Conservation (phyloP, 2,888 invertebrate genomes). For the Mythimna impura region DNA sequence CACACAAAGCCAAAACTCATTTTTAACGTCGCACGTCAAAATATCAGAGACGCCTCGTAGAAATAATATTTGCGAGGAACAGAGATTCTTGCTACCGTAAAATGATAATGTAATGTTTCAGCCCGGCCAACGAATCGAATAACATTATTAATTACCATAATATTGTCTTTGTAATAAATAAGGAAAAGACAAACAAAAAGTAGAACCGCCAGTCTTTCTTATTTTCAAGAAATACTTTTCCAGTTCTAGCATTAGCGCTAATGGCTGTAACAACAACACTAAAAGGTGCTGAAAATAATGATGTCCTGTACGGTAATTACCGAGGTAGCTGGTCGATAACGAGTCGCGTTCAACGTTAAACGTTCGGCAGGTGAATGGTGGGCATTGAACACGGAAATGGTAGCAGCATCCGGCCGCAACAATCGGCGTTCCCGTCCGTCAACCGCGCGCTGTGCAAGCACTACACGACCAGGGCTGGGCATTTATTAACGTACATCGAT, state of each 20-base stretch:
- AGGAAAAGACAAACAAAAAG: conserved; percentile 34
- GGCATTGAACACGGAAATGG: conserved; percentile 83
- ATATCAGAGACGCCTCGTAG: conserved; percentile 67
- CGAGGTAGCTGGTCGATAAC: conserved; percentile 73
- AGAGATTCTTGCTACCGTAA: conserved; percentile 53
- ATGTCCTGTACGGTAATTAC: conserved; percentile 71
- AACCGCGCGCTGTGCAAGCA: conserved; percentile 64
- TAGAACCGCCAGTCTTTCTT: conserved; percentile 20
- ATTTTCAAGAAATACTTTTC: conserved; percentile 44
- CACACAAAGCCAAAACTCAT: conserved; percentile 77
- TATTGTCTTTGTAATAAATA: conserved; percentile 49
- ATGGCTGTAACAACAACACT: conserved; percentile 45
- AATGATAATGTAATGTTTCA: conserved; percentile 42
- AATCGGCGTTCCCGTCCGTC: conserved; percentile 72
- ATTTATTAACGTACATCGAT: conserved; percentile 26
- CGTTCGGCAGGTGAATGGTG: conserved; percentile 76
- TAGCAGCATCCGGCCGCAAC: conserved; percentile 84
- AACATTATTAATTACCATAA: conserved; percentile 61
- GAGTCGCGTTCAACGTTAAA: conserved; percentile 70
- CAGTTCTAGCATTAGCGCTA: conserved; percentile 37
- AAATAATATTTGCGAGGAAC: conserved; percentile 61
- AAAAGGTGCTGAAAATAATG: conserved; percentile 60
- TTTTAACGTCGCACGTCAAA: conserved; percentile 74
- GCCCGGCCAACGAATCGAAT: conserved; percentile 47
- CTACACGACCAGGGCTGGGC: conserved; percentile 47